phyloP scores from a whole-genome alignment of 2,888 invertebrate species.

The Monopis laevigella region DNA sequence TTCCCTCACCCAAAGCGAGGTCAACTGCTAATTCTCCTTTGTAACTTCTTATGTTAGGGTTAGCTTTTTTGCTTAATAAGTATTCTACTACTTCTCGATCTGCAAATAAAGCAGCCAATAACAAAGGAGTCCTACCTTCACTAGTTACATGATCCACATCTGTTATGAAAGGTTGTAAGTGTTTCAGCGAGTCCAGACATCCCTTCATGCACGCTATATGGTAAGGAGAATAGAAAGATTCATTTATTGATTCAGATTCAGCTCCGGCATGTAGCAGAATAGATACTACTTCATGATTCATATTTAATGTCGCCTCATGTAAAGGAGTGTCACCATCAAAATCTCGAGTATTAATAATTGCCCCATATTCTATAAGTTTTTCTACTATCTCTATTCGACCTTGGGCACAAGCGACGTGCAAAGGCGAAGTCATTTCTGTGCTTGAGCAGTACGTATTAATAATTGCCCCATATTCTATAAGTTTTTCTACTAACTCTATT shows the following conservation, averaged over 20 bases:
- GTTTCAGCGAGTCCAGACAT: constrained; percentile 34
- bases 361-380: constrained; percentile 46
- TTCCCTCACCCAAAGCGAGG: constrained; percentile 38
- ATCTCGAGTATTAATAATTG: constrained; percentile 45
- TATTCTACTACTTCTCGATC: constrained; percentile 40
- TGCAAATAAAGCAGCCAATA: constrained; percentile 38
- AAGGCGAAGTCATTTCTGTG: constrained; percentile 55
- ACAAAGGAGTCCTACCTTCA: constrained; percentile 44
- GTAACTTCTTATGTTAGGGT: constrained; percentile 42
- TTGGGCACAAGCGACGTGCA: constrained; percentile 49
- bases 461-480: constrained; percentile 47
- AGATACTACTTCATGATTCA: constrained; percentile 34
- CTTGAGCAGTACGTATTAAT: constrained; percentile 55
- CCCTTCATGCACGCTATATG: constrained; percentile 54
- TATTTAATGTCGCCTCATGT: constrained; percentile 45
- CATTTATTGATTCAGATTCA: constrained; percentile 43
- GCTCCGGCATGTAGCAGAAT: constrained; percentile 50
- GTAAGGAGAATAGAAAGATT: constrained; percentile 43
- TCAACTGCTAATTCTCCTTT: constrained; percentile 41
- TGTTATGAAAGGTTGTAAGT: constrained; percentile 39
- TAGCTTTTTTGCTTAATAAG: constrained; percentile 43
- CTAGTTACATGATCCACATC: constrained; percentile 41
- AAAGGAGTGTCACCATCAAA: constrained; percentile 44
- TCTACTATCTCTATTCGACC: constrained; percentile 34
- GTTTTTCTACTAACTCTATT: constrained; percentile 39